These are phyloP conservation scores for Helleia helle DNA, from an alignment of 2,888 invertebrate species.

Conservation along the genomic window DNA sequence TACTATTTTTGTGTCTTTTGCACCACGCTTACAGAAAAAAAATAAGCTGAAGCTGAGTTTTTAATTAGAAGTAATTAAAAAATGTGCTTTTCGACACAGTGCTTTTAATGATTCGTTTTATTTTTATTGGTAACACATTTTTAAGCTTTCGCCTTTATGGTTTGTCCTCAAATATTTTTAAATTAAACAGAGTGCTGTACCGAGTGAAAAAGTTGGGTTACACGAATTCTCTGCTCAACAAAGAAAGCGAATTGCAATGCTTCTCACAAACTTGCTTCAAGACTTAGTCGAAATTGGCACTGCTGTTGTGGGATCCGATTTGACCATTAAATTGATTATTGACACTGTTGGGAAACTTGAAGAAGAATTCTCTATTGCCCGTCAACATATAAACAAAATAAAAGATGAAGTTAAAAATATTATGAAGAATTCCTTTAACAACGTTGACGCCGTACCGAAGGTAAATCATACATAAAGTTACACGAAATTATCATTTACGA, in stretches of 20 bases:
- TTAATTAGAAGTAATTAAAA: too few species aligned
- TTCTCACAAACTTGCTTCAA: constrained; percentile 5
- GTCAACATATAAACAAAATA: constrained; percentile 7
- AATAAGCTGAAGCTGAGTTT: too few species aligned
- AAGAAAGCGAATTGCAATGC: constrained; percentile 4
- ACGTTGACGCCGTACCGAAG: neutral
- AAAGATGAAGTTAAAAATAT: constrained; percentile 6
- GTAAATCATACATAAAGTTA: neutral
- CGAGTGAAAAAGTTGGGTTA: neutral
- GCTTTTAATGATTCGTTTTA: too few species aligned
- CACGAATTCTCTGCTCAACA: constrained; percentile 5
- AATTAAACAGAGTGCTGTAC: neutral
- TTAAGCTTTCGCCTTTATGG: too few species aligned
- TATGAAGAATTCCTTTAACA: neutral
- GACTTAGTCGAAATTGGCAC: constrained; percentile 6
- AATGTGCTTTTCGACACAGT: too few species aligned
- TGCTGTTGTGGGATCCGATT: constrained; percentile 1
- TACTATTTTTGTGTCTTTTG: neutral
- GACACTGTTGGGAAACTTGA: constrained; percentile 2
- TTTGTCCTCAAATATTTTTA: too few species aligned
- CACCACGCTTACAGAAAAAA: neutral
- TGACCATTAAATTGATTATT: constrained; percentile 1
- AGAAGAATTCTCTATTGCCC: constrained; percentile 3
- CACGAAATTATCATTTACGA: neutral
- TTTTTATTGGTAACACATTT: too few species aligned